These are phyloP conservation scores for Rhopilema esculentum DNA, from an alignment of 30 jellyfish, hydroid and myxozoan genomes.

Conservation along the genomic window DNA sequence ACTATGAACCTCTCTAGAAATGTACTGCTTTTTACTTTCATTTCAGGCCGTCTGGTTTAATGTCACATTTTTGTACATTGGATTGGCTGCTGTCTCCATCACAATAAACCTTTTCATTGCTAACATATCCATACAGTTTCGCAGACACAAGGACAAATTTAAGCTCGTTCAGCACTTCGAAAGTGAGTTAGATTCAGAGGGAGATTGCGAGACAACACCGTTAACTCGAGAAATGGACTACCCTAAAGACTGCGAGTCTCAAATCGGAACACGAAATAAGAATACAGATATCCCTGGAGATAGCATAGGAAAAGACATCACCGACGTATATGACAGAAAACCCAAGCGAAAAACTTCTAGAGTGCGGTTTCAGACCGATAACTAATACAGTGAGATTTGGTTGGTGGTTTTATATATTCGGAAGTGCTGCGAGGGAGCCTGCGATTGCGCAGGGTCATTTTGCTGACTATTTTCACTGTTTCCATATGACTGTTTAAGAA, in stretches of 20 bases:
- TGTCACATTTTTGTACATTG: constrained; percentile 87
- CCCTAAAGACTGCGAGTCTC: neutral
- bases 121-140: constrained; percentile 81
- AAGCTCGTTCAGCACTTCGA: constrained; percentile 78
- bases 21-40: too few species aligned
- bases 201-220: constrained; percentile 86
- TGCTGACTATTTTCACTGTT: too few species aligned
- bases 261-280: neutral
- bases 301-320: neutral
- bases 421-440: too few species aligned
- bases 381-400: neutral
- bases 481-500: too few species aligned
- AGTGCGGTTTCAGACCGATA: constrained; percentile 62
- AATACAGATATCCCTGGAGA: neutral
- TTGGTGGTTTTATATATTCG: too few species aligned
- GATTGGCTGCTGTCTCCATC: constrained; percentile 95
- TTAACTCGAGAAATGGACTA: constrained; percentile 30
- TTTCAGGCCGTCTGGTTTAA: constrained; percentile 93
- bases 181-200: constrained; percentile 80
- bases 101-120: constrained; percentile 86
- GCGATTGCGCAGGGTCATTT: neutral
- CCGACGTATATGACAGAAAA: neutral
- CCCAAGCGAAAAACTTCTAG: constrained; percentile 65
- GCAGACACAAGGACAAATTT: constrained; percentile 80
- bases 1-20: too few species aligned